These are phyloP conservation scores for Oxycera nigricornis DNA, from an alignment of 2,888 invertebrate species.

Conservation along the genomic window DNA sequence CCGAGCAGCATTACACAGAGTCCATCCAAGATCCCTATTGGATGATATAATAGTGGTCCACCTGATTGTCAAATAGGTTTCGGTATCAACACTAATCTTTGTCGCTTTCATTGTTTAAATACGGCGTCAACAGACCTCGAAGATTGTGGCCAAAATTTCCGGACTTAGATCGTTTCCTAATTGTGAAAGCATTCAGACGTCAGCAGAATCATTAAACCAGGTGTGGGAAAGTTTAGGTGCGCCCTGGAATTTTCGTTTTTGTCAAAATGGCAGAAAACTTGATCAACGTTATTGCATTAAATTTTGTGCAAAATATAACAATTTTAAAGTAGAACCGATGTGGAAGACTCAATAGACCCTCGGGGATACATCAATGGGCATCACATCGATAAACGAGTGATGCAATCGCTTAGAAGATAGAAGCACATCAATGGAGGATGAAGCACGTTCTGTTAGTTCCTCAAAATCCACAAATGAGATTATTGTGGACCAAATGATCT, in stretches of 20 bases:
- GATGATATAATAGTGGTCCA: too few relatives aligned
- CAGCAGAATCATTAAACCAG: too few relatives aligned
- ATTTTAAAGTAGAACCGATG: neutral
- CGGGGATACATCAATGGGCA: neutral
- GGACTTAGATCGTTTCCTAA: too few relatives aligned
- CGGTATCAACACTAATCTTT: too few relatives aligned
- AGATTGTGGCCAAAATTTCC: too few relatives aligned
- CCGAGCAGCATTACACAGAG: too few relatives aligned
- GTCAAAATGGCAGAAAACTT: neutral
- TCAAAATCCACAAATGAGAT: neutral
- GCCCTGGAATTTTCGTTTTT: neutral
- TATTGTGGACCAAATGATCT: neutral
- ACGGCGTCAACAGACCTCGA: too few relatives aligned
- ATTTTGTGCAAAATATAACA: neutral
- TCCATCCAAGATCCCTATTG: too few relatives aligned
- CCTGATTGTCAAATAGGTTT: too few relatives aligned
- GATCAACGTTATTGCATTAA: neutral
- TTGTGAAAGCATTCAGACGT: too few relatives aligned
- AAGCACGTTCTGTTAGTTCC: neutral
- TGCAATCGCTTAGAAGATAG: neutral
- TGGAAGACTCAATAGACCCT: neutral
- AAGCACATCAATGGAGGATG: neutral
- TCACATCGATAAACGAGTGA: neutral
- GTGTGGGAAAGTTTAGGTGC: too few relatives aligned
- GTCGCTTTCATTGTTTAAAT: too few relatives aligned